Evolutionary conservation across 1,140 invertebrate species (phyloP), one percentile per base, ranked within the genome.

Genomic region (Trachymyrmex septentrionalis): DNA sequence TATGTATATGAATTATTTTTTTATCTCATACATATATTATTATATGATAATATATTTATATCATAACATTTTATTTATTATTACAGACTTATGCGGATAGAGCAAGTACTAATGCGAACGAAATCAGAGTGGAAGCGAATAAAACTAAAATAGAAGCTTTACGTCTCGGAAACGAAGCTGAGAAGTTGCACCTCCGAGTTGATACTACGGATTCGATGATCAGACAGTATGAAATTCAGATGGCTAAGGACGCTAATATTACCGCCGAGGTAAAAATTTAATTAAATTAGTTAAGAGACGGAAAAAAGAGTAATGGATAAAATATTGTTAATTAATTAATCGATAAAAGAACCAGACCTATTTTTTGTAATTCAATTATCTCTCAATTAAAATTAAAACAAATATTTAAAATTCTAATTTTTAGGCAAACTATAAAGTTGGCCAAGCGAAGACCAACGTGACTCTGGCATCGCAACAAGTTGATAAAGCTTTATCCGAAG

Each of bases 361-460:
- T 48, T 21, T 78, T 66, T 66, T 30, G 3, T 44, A 63, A 77
- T 63, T 77, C 4, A 16, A 21, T 55, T 19, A 9, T 69, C 0
- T 34, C 3, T 64, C 48, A 44, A 14, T 57, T 61, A 61, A 38
- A 14, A 57, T 0, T 50, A 12, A 57, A 6, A 4, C 14, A 55
- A 55, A 21, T 71, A 27, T 38, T n/a, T 57, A 44, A 57, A 69
- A 57, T 7, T 71, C 85, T 93, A 85, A 87, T 92, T 90, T 92
- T 86, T 90, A 97, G 96, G 97, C 97, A 3, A 96, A 97, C 88
- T 95, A 96, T 88, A 96, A 98, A 96, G 98, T 99, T 19, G 98
- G 98, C 53, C 97, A 98, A 96, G 98, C 98, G 1, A 98, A 98
- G 93, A 97, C 96, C 21, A 97, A 97, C 85, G 97, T 98, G 0